Base-by-base conservation (phyloP, 2,888 invertebrate species). In the Sialis lutaria region DNA sequence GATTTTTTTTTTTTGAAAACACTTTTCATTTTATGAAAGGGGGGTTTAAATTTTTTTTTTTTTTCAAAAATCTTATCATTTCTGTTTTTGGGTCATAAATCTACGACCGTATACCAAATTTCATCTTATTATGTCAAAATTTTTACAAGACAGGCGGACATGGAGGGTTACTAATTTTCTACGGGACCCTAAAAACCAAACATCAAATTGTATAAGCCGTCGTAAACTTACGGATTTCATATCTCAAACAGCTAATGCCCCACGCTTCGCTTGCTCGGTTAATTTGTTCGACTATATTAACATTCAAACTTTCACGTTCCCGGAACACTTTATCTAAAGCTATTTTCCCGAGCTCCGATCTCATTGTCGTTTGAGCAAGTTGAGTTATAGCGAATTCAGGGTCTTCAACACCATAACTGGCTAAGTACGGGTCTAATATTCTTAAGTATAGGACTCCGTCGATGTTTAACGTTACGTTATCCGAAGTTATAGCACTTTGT, bases 311-410 rank as follows among this genome's bases (percentile, higher is more conserved):
- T 67, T 97, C 98, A 57, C 98, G 75, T 67, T 99, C 98, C 51
- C 89, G 73, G 63, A 98, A 99, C 9, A 98, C 89, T 63, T 91
- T 92, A 63, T 98, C 98, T 52, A 99, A 67, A 1, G 87, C 79
- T 65, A 99, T 98, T 70, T 95, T 96, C 49, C 98, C 98, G 40
- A 99, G 73, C 65, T 98, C 98, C 0, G 96, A 96, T 61, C 98
- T 78, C 98, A 98, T 99, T 0, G 98, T 98, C 0, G 98, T 99
- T 72, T 98, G 98, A 2, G 98, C 98, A 42, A 99, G 68, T 66
- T 98, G 97, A 1, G 96, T 96, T 50, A 98, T 92, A 1, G 98
- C 98, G 73, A 95, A 99, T 67, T 98, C 97, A 1, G 97, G 93
- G 69, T 99, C 97, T 67, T 97, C 96, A 7, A 98, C 97, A 22